phyloP scores from a whole-genome alignment of 2,113 vertebrate species.

The Tetraodon nigroviridis region DNA sequence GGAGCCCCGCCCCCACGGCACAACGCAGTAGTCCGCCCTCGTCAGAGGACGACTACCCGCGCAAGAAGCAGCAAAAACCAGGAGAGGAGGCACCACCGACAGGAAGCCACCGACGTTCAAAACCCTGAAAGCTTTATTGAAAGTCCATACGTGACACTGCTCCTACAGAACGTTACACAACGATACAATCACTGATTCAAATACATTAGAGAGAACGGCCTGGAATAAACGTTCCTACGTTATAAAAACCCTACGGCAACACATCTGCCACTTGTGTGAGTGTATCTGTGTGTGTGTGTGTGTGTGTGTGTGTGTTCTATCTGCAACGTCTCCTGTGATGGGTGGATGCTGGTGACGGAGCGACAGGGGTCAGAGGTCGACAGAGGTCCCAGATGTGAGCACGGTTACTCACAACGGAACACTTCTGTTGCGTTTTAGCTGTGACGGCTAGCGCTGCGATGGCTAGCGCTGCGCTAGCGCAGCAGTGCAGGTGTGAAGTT shows the following conservation, averaged over 20 bases:
- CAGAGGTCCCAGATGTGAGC: constrained; percentile 21
- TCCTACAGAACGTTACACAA: constrained; percentile 80
- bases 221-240: constrained; percentile 43
- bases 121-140: constrained; percentile 83
- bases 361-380: constrained; percentile 34
- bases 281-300: too few species aligned
- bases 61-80: too few species aligned
- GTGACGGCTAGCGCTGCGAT: too few species aligned
- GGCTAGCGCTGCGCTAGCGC: background rate
- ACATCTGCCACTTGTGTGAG: constrained; percentile 15
- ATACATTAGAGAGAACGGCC: constrained; percentile 67
- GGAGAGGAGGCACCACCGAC: constrained; percentile 18
- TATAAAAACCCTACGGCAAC: constrained; percentile 35
- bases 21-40: too few species aligned
- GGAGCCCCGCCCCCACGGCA: too few species aligned
- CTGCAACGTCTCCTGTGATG: constrained; percentile 25
- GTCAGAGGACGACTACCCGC: too few species aligned
- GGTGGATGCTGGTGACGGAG: constrained; percentile 35
- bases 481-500: constrained; percentile 1
- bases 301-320: constrained; percentile 20
- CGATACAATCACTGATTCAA: constrained; percentile 79
- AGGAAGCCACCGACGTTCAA: constrained; percentile 70
- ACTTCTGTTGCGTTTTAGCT: background rate
- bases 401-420: background rate
- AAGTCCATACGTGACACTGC: constrained; percentile 80